Percentiles rank a stretch among this genome's conserved stretches.
phyloP scores from a whole-genome alignment of 1,140 invertebrate genomes.

The Spodoptera frugiperda region DNA sequence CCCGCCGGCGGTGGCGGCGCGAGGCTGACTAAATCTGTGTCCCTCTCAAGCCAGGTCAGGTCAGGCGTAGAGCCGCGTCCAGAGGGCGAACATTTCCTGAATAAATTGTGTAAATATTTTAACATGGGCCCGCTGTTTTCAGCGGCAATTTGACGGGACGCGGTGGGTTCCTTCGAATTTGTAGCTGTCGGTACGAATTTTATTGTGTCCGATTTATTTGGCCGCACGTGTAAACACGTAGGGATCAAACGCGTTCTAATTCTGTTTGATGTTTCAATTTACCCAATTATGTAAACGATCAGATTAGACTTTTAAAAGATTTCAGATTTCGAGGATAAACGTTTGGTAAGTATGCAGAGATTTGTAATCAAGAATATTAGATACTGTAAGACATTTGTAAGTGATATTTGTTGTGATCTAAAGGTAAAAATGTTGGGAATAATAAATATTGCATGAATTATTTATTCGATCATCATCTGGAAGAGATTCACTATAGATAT shows the following conservation, averaged over 20 bases:
- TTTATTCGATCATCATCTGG: too few species aligned
- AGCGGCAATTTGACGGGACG: constrained; percentile 48
- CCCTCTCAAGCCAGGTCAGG: constrained; percentile 62
- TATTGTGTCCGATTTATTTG: constrained; percentile 44
- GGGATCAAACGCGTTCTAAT: constrained; percentile 40
- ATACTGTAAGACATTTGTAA: too few species aligned
- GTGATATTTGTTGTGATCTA: too few species aligned
- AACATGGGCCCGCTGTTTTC: constrained; percentile 48
- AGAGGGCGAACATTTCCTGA: constrained; percentile 42
- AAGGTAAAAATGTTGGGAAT: too few species aligned
- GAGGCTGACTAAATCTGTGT: constrained; percentile 69
- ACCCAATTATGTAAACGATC: constrained; percentile 4
- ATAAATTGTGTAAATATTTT: constrained; percentile 59
- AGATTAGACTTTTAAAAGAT: constrained; percentile 16
- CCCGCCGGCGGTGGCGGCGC: constrained; percentile 59
- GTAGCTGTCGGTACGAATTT: constrained; percentile 47
- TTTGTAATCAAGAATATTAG: too few species aligned
- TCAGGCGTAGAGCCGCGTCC: constrained; percentile 54
- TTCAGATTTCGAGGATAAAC: background rate
- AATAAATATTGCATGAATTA: too few species aligned
- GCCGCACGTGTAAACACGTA: constrained; percentile 37
- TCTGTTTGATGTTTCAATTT: constrained; percentile 42
- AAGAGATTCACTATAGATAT: too few species aligned
- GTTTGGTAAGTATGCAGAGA: too few species aligned
- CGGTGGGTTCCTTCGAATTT: constrained; percentile 47